Conservation (phyloP, 2,888 invertebrate genomes). For the Oligia latruncula region DNA sequence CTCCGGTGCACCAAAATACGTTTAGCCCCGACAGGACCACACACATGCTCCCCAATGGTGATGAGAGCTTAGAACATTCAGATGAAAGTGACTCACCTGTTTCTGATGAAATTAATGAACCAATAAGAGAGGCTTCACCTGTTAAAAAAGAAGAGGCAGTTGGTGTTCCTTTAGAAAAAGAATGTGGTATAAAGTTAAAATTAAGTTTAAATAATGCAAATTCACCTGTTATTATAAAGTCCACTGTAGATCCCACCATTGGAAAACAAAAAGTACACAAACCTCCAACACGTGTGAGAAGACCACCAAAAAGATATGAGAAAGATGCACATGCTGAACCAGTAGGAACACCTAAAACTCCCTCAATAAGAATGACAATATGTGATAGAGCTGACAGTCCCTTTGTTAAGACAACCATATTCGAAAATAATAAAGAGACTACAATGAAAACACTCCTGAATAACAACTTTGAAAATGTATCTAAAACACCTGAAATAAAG, state of each 20-base stretch:
- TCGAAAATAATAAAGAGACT: slow-evolving; percentile 84
- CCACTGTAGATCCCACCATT: slow-evolving; percentile 87
- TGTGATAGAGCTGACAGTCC: slow-evolving; percentile 88
- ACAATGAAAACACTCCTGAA: slow-evolving; percentile 82
- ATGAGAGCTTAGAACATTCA: slow-evolving; percentile 80
- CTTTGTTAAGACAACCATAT: slow-evolving; percentile 86
- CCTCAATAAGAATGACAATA: slow-evolving; percentile 88
- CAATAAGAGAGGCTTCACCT: slow-evolving; percentile 64
- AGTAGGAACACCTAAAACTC: slow-evolving; percentile 74
- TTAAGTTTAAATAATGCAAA: slow-evolving; percentile 87
- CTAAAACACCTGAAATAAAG: slow-evolving; percentile 79
- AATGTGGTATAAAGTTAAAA: slow-evolving; percentile 87
- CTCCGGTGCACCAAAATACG: slow-evolving; percentile 70
- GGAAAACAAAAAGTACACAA: slow-evolving; percentile 82
- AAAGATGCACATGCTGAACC: slow-evolving; percentile 73
- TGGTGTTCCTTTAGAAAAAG: slow-evolving; percentile 75
- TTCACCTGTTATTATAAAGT: slow-evolving; percentile 88
- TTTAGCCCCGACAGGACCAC: slow-evolving; percentile 68
- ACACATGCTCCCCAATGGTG: slow-evolving; percentile 78
- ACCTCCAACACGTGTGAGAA: slow-evolving; percentile 82
- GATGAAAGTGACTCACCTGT: slow-evolving; percentile 81
- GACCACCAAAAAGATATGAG: slow-evolving; percentile 87
- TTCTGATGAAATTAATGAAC: slow-evolving; percentile 73
- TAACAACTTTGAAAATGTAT: slow-evolving; percentile 80
- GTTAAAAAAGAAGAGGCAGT: slow-evolving; percentile 71